phyloP scores from a whole-genome alignment of 1,140 invertebrate genomes.

The Diachasma alloeum region DNA sequence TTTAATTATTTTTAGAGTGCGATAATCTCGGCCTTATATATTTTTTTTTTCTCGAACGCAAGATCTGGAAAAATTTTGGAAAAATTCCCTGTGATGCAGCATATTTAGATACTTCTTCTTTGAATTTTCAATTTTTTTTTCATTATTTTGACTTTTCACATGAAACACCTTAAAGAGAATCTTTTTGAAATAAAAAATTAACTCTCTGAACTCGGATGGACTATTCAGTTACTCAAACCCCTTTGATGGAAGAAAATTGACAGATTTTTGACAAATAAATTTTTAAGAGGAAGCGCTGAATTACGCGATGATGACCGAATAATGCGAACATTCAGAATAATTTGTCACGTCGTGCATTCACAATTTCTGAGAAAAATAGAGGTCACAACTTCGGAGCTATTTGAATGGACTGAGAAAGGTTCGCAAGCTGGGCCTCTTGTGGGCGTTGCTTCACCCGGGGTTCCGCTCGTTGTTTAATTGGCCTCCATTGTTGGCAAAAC shows the following conservation, averaged over 20 bases:
- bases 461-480: conserved; percentile 21
- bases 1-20: too few species aligned
- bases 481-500: conserved; percentile 35
- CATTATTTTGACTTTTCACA: too few species aligned
- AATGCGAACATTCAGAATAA: not conserved
- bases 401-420: not conserved
- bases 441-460: conserved; percentile 11
- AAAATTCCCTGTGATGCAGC: too few species aligned
- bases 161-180: too few species aligned
- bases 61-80: too few species aligned
- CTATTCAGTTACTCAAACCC: too few species aligned
- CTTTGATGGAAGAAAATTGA: not conserved
- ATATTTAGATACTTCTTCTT: too few species aligned
- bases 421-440: not conserved
- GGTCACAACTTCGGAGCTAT: not conserved
- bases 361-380: not conserved
- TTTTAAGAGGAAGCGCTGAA: not conserved
- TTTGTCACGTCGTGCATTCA: not conserved
- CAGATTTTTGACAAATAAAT: not conserved
- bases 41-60: too few species aligned
- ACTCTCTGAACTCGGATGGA: too few species aligned
- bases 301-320: not conserved
- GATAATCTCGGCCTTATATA: too few species aligned
- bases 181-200: too few species aligned
- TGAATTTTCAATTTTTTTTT: too few species aligned